These are phyloP conservation scores for Branchinecta lynchi DNA, from an alignment of 1,140 invertebrate species.

Conservation along the genomic window DNA sequence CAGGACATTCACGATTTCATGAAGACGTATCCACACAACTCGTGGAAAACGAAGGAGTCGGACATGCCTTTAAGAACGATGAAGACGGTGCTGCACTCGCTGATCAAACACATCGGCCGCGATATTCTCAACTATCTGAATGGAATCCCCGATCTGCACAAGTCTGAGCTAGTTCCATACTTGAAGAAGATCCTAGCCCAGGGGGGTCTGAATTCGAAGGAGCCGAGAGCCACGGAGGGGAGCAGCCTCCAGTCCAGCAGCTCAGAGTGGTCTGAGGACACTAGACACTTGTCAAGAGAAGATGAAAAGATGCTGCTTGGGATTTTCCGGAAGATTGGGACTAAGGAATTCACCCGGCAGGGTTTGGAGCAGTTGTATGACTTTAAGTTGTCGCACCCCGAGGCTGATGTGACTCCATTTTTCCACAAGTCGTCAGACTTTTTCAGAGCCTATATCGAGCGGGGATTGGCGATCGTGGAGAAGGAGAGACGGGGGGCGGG, in stretches of 20 bases:
- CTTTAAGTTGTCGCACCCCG: constrained; percentile 72
- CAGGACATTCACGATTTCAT: constrained; percentile 73
- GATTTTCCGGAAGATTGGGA: constrained; percentile 83
- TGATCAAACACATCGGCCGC: constrained; percentile 36
- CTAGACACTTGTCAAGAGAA: constrained; percentile 44
- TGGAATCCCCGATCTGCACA: constrained; percentile 29
- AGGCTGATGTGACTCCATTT: constrained; percentile 79
- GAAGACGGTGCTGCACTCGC: constrained; percentile 75
- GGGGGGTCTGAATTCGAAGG: neutral
- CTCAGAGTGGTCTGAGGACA: neutral
- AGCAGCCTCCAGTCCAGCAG: constrained; percentile 1
- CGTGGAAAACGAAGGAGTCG: constrained; percentile 54
- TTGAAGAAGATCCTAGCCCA: constrained; percentile 48
- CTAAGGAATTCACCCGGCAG: constrained; percentile 45
- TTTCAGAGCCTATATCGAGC: constrained; percentile 82
- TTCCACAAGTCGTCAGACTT: constrained; percentile 72
- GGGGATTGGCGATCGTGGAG: constrained; percentile 66
- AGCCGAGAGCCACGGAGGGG: neutral
- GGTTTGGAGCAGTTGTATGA: constrained; percentile 75
- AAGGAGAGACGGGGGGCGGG: constrained; percentile 28
- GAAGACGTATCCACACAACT: constrained; percentile 56
- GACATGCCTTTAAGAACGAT: constrained; percentile 71
- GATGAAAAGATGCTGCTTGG: constrained; percentile 68
- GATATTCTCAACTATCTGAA: constrained; percentile 25
- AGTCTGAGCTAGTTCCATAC: constrained; percentile 65